These are phyloP conservation scores for Omphaloscelis lunosa DNA, from an alignment of 2,888 invertebrate genomes.

Conservation along the genomic window DNA sequence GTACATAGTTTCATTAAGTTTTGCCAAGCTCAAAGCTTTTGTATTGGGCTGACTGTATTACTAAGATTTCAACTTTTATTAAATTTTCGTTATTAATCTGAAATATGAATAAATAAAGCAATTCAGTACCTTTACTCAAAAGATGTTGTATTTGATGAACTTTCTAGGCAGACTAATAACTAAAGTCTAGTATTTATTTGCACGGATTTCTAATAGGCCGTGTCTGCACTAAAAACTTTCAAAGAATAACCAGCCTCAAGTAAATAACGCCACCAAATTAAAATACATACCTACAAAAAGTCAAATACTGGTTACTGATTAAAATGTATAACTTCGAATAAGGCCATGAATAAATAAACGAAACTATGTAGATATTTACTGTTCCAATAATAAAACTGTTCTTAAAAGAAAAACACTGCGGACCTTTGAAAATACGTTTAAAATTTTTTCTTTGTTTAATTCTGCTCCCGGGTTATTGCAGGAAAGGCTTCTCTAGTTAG, in stretches of 20 bases:
- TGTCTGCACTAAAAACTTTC: background rate
- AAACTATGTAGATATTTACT: constrained; percentile 37
- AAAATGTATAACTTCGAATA: constrained; percentile 33
- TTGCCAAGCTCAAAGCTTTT: background rate
- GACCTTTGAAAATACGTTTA: constrained; percentile 39
- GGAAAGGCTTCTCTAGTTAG: constrained; percentile 48
- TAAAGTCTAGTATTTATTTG: constrained; percentile 6
- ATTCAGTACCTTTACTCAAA: background rate
- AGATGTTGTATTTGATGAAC: background rate
- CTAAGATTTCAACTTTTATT: background rate
- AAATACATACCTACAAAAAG: constrained; percentile 23
- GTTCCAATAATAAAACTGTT: constrained; percentile 23
- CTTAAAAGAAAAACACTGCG: constrained; percentile 19
- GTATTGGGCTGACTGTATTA: background rate
- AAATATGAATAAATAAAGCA: background rate
- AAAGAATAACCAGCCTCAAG: background rate
- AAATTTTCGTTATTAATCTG: background rate
- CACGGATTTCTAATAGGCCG: background rate
- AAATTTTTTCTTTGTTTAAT: constrained; percentile 33
- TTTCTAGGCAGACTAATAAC: background rate
- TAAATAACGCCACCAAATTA: constrained; percentile 1
- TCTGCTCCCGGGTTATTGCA: constrained; percentile 51
- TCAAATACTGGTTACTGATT: constrained; percentile 38
- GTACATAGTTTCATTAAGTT: background rate
- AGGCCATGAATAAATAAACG: constrained; percentile 29